Percentiles rank a stretch among this genome's conserved stretches.
phyloP scores from a whole-genome alignment of 1,140 invertebrate species.

The Orchesella cincta region DNA sequence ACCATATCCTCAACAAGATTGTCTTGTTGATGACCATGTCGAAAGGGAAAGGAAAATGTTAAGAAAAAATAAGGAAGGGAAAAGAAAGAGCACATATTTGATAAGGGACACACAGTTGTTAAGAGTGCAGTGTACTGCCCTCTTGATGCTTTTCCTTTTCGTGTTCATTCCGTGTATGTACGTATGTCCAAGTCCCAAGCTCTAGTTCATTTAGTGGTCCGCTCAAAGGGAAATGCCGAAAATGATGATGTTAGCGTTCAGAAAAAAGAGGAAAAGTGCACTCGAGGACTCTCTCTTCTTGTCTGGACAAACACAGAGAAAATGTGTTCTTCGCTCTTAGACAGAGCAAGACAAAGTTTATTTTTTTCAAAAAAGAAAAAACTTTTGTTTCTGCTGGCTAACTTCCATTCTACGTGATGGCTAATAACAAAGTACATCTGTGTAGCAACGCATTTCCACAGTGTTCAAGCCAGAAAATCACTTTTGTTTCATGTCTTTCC shows the following conservation, averaged over 20 bases:
- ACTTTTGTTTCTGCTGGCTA: background rate
- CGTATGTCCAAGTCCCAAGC: background rate
- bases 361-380: background rate
- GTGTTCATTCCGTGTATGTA: background rate
- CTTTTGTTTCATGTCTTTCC: background rate
- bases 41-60: background rate
- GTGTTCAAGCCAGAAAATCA: background rate
- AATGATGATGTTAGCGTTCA: slow-evolving; percentile 7
- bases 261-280: slow-evolving; percentile 9
- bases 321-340: background rate
- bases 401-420: no score
- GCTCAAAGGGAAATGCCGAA: background rate
- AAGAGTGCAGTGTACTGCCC: background rate
- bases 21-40: background rate
- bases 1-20: background rate
- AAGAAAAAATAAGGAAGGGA: background rate
- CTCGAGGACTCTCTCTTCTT: background rate
- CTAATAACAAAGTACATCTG: background rate
- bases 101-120: background rate
- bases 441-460: background rate
- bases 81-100: no score
- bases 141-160: slow-evolving; percentile 25
- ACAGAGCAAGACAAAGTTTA: background rate
- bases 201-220: background rate
- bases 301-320: background rate